phyloP scores from a whole-genome alignment of 2,113 vertebrate genomes.

The Strigops habroptila region DNA sequence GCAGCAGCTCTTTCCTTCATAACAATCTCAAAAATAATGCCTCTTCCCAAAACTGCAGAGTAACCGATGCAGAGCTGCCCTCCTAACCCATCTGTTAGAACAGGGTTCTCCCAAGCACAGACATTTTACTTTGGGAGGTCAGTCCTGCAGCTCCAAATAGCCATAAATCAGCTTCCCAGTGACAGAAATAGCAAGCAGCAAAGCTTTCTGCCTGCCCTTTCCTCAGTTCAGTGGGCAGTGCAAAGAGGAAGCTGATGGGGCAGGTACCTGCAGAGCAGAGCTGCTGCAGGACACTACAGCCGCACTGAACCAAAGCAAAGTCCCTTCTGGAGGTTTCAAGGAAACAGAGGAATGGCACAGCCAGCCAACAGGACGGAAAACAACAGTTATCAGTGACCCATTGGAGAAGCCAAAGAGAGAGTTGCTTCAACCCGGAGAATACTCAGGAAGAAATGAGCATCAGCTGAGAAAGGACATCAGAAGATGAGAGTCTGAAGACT shows the following conservation, averaged over 20 bases:
- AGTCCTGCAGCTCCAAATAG: background rate
- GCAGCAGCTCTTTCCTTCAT: background rate
- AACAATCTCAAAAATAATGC: background rate
- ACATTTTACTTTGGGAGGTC: background rate
- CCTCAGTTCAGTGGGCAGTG: background rate
- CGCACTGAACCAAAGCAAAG: background rate
- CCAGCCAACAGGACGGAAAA: background rate
- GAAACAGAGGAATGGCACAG: background rate
- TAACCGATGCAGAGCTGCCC: background rate
- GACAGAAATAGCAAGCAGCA: slow-evolving; percentile 5
- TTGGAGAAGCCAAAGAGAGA: background rate
- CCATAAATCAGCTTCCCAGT: background rate
- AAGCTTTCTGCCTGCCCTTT: background rate
- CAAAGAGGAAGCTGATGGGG: background rate
- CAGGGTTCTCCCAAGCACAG: background rate
- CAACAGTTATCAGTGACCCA: background rate
- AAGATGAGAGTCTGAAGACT: background rate
- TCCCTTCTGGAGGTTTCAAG: background rate
- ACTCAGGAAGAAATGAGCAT: background rate
- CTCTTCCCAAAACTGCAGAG: background rate
- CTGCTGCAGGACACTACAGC: background rate
- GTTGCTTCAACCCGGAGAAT: background rate
- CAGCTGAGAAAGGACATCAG: background rate
- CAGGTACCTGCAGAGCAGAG: background rate
- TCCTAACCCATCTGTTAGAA: background rate